Base-by-base conservation (phyloP, 1,140 invertebrate genomes). In the Zaprionus capensis region DNA sequence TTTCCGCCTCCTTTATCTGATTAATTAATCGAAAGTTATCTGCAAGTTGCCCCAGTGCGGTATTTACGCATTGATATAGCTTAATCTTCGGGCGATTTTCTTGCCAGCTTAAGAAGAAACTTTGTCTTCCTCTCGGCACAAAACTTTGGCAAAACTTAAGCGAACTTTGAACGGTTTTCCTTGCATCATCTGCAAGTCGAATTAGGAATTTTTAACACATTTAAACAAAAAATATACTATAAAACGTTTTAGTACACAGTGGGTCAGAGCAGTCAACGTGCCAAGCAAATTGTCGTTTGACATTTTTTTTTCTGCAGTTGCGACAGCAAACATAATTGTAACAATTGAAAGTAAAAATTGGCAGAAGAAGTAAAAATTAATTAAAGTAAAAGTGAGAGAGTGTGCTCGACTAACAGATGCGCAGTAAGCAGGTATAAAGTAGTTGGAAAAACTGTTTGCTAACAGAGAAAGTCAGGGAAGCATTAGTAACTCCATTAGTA, bases 311-410 rank as follows among this genome's bases (percentile, higher is more conserved):
- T 49, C 26, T 4, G n/a, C 22, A 26, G 9, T 17, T 62, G 46
- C 46, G 12, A 51, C 46, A 51, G 20, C 46, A 51, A 9, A 24
- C 46, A 12, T 12, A 51, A 51, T 51, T 51, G 46, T 51, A 24
- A 51, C 46, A 51, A 51, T 51, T 3, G 20, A 36, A 62, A 64
- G 69, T 69, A 55, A 31, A 55, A 56, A 26, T 31, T 15, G 24
- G 46, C 46, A 51, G 11, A 51, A 51, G 46, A 12, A 24, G 46
- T 22, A 51, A 51, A 51, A 51, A 24, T 51, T 51, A 51, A 51
- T 51, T 51, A 51, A 24, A 51, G 46, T 51, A 76, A 67, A 36
- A 69, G 53, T 38, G 51, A 11, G 1, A 24, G 46, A 12, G 20
- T 24, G 4, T 51, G 46, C 11, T 24, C 46, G 46, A 51, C 46